Evolutionary conservation across 1,140 invertebrate species (phyloP), one percentile per base, ranked within the genome.

Genomic region (Ips typographus): DNA sequence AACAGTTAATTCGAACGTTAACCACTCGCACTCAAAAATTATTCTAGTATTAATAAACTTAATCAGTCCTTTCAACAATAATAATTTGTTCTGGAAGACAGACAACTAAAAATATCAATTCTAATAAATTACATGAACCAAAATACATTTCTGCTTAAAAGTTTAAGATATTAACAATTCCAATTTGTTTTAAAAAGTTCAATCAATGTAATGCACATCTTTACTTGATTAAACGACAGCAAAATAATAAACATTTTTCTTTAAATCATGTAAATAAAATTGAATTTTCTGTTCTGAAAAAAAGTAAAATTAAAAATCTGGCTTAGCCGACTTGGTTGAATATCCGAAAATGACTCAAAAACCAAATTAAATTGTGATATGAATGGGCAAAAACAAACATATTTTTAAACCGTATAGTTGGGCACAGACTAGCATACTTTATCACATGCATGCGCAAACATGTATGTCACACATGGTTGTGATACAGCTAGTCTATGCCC

Each of bases 21-120:
- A 49, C 22, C 22, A 22, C 44, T 49, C 44, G 44, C 44, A 49
- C 44, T 2, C 53, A 56, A 56, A 56, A 56, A 56, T 56, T 59
- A 59, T 37, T 59, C 59, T 47, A 44, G 47, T 63, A 39, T 52
- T 38, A 40, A 52, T 51, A 65, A 65, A 65, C 62, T 56, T 65
- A 65, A 55, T 64, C 51, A 55, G 62, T 64, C 49, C 62, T 55
- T 64, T 53, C 40, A 63, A 22, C n/a, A 4, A 6, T 58, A 22
- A 8, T 49, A 22, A 8, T 6, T 55, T 36, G 52, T 52, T 63
- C 39, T 43, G 62, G 51, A 65, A 65, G 52, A 65, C 62, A 65
- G 56, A 55, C 40, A 37, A 65, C 53, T 22, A 65, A 4, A 36
- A 22, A 3, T 42, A 55, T 65, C 60, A 6, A 40, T 65, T 43